Base-by-base conservation (phyloP, 2,113 vertebrate genomes). In the Galbula dea region DNA sequence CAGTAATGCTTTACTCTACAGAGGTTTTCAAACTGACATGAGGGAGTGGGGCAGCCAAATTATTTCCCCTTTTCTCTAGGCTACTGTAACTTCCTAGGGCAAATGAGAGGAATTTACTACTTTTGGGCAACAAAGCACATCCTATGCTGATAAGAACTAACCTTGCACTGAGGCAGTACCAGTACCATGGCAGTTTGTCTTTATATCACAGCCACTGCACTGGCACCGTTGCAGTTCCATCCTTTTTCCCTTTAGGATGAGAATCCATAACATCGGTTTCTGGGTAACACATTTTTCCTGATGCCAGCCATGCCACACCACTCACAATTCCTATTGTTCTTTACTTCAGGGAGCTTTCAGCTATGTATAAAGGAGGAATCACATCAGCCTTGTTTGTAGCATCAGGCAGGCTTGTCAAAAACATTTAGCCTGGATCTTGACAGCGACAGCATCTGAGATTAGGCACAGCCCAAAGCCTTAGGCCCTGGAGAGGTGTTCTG, bases 191-290 rank as follows among this genome's bases (percentile, higher is more conserved):
- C 41, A 16, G 43, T 9, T 18, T 24, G 13, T 18, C 34, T n/a
- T 32, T 26, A 18, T 14, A 20, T 10, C 0, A 2, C 45, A 29
- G 5, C 29, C 0, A 2, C 45, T 24, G 5, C 29, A 3, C 24
- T 17, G 6, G 26, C 11, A 4, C 9, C 5, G 8, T 2, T 26
- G 6, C 65, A 65, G 15, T 39, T n/a, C 0, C 0, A 22, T 6
- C 45, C 21, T n/a, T 52, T 17, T 32, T 30, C 34, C 55, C 27
- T 10, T 6, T 0, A 3, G 12, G 37, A 0, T 69, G 55, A 29
- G 24, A 20, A 7, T 36, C 29, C n/a, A n/a, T 2, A 4, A 20
- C 59, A 10, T 27, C 55, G 15, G 43, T 14, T 37, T 45, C n/a
- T 34, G 24, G 9, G 19, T 55, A 5, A 7, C 0, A 2, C 5